phyloP scores from a whole-genome alignment of 2,797 vertebrate genomes.

The Enteromius paludinosus region DNA sequence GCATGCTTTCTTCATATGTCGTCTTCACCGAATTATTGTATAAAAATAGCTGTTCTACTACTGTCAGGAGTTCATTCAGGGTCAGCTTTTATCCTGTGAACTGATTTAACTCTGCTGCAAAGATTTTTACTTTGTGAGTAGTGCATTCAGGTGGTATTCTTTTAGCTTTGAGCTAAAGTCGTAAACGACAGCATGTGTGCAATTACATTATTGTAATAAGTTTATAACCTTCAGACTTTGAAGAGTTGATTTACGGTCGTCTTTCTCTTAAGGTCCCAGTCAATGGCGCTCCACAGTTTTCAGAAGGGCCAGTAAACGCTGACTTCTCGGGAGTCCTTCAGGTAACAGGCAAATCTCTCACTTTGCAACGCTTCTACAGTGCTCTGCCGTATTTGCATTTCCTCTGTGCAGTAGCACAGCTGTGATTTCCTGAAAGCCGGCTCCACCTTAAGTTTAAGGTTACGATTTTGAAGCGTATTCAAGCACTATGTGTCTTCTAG shows the following conservation, averaged over 20 bases:
- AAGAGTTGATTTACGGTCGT: slow-evolving; percentile 43
- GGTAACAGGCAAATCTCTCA: slow-evolving; percentile 72
- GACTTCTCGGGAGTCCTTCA: slow-evolving; percentile 92
- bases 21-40: neutral
- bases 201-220: slow-evolving; percentile 23
- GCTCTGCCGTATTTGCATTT: slow-evolving; percentile 33
- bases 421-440: slow-evolving; percentile 32
- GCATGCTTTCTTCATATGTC: neutral
- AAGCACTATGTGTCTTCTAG: slow-evolving; percentile 4
- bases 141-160: neutral
- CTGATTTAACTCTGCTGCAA: slow-evolving; percentile 8
- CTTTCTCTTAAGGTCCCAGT: slow-evolving; percentile 80
- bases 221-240: slow-evolving; percentile 18
- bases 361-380: slow-evolving; percentile 25
- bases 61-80: slow-evolving; percentile 2
- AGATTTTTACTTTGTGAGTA: neutral
- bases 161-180: neutral
- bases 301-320: slow-evolving; percentile 87
- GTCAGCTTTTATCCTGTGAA: neutral
- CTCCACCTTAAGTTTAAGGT: neutral
- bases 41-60: neutral
- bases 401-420: slow-evolving; percentile 11
- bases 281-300: slow-evolving; percentile 89
- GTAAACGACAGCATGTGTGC: slow-evolving; percentile 3
- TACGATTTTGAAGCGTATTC: slow-evolving; percentile 9